Percentiles rank a stretch among this genome's conserved stretches.
phyloP scores from a whole-genome alignment of 2,113 vertebrate species.

The Stigmatopora argus region DNA sequence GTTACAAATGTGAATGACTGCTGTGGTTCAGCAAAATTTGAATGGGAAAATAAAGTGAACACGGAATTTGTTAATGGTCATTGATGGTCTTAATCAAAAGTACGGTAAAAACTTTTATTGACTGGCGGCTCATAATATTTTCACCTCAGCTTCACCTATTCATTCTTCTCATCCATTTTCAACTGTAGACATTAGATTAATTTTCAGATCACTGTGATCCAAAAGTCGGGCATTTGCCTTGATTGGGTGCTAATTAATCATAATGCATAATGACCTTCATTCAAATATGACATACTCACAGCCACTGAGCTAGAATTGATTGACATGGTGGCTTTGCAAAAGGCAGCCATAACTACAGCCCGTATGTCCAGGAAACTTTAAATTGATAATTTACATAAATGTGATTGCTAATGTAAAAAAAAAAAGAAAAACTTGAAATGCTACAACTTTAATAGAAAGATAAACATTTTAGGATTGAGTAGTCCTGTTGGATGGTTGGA shows the following conservation, averaged over 20 bases:
- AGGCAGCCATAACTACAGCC: not conserved
- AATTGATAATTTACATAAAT: not conserved
- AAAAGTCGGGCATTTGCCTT: not conserved
- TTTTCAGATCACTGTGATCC: not conserved
- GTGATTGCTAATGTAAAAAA: conserved; percentile 20
- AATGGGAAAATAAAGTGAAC: not conserved
- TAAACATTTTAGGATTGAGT: not conserved
- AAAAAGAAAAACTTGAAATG: not conserved
- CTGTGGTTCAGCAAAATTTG: not conserved
- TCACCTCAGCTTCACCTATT: not conserved
- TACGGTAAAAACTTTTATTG: not conserved
- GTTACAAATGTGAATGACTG: not conserved
- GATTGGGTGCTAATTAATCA: not conserved
- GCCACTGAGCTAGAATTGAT: not conserved
- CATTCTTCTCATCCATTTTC: not conserved
- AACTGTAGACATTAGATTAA: not conserved
- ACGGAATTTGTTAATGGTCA: conserved; percentile 6
- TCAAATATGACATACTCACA: not conserved
- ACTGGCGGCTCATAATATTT: not conserved
- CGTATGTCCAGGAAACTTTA: not conserved
- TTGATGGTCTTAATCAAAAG: not conserved
- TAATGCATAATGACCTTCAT: not conserved
- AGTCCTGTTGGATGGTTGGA: conserved; percentile 45
- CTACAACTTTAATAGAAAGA: not conserved
- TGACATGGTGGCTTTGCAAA: not conserved